Evolutionary conservation across 1,140 invertebrate species (phyloP), one percentile per base, ranked within the genome.

Genomic region (Maconellicoccus hirsutus): DNA sequence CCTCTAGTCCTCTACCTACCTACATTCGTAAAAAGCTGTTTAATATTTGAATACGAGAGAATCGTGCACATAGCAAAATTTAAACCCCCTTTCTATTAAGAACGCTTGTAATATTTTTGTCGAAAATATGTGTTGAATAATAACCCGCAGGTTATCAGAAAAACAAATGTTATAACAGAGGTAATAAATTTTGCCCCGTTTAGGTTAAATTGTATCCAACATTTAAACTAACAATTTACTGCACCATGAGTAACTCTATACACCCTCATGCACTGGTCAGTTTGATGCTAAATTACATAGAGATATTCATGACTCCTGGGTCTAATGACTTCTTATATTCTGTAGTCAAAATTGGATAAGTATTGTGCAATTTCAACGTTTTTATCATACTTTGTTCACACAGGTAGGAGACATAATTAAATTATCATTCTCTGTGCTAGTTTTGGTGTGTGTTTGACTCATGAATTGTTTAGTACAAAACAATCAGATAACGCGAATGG

Each of bases 101-200:
- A 52, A 52, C 10, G 42, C 12, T 14, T 2, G 42, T 19, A 52
- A 52, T 16, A 52, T 52, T 52, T 52, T 16, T 19, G 42, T 16
- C 42, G 12, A 52, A 52, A 52, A 52, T 52, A 52, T 52, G 42
- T 52, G 42, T 52, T 52, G 42, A 52, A 52, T 52, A 52, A 52
- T 52, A 52, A 52, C 42, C 42, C 42, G 42, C 42, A 52, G 42
- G 42, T 52, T 52, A 52, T 52, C 42, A 52, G 42, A 52, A 52
- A 52, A 52, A 52, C 42, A 52, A 52, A 52, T 52, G 42, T 52
- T 52, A 52, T 52, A 52, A 19, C 42, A 52, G 42, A 8, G 42
- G 42, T 52, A 52, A 52, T 52, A 52, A 52, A 52, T 52, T 52
- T 16, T 19, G 16, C 42, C 42, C n/a, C n/a, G 10, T 4, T 52